These are phyloP conservation scores for Pseudocheirus occidentalis DNA, from an alignment of 2,797 vertebrate species.

Conservation along the genomic window DNA sequence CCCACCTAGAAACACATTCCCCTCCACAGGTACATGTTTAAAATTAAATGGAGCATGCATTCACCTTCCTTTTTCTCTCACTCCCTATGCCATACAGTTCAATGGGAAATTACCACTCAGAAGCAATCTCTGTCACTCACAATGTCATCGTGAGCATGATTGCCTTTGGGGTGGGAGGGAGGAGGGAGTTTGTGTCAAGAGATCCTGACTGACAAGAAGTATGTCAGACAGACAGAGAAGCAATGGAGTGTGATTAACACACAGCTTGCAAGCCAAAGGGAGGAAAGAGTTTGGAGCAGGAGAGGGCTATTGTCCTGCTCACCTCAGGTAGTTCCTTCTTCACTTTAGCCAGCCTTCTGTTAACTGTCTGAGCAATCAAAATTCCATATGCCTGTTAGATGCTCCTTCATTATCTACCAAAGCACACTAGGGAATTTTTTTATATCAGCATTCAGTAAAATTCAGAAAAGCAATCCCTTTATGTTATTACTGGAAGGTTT, in stretches of 20 bases:
- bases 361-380: neutral
- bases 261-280: neutral
- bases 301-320: neutral
- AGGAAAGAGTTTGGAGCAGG: neutral
- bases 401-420: conserved; percentile 1
- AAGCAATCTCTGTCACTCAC: conserved; percentile 35
- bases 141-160: conserved; percentile 19
- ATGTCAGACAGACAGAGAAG: conserved; percentile 33
- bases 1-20: neutral
- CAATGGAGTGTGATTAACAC: conserved; percentile 28
- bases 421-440: neutral
- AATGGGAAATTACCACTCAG: conserved; percentile 41
- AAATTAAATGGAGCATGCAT: neutral
- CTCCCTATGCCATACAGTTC: neutral
- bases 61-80: conserved; percentile 39
- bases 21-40: neutral
- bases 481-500: conserved; percentile 29
- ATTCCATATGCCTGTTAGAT: neutral
- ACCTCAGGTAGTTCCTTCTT: neutral
- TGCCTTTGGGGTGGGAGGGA: neutral
- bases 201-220: conserved; percentile 29
- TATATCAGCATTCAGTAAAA: neutral
- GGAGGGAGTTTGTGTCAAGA: neutral
- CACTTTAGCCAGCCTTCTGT: neutral
- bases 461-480: conserved; percentile 24